Conservation (phyloP, 1,140 invertebrate genomes). For the Drosophila sucinea region DNA sequence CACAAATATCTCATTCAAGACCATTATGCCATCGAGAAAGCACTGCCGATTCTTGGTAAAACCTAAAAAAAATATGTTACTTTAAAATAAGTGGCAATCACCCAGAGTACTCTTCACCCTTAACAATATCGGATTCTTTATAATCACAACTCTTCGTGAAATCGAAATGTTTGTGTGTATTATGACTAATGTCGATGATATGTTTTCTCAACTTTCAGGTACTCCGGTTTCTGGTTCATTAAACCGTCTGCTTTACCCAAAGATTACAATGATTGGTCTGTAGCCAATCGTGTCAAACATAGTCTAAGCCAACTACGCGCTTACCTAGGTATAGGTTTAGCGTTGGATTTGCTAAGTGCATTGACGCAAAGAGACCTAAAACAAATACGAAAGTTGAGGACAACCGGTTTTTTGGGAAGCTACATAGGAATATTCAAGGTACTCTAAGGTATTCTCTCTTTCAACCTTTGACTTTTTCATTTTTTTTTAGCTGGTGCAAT, state of each 20-base stretch:
- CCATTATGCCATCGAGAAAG: too few relatives aligned
- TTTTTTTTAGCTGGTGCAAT: constrained; percentile 32
- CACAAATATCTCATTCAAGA: too few relatives aligned
- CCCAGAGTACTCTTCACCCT: too few relatives aligned
- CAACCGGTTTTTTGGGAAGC: constrained; percentile 44
- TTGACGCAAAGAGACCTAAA: constrained; percentile 5
- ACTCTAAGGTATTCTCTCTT: neutral
- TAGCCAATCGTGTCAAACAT: constrained; percentile 7
- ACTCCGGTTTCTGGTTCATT: constrained; percentile 63
- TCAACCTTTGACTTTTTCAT: neutral
- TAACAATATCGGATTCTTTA: too few relatives aligned
- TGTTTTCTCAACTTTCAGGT: too few relatives aligned
- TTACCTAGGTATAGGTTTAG: constrained; percentile 50
- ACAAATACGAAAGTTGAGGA: constrained; percentile 19
- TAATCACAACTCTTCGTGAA: too few relatives aligned
- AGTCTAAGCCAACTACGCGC: constrained; percentile 31
- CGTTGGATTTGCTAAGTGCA: constrained; percentile 38
- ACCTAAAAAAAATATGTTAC: too few relatives aligned
- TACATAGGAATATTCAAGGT: constrained; percentile 55
- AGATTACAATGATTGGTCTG: constrained; percentile 24
- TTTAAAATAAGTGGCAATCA: too few relatives aligned
- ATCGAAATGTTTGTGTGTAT: too few relatives aligned
- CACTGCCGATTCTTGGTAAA: too few relatives aligned
- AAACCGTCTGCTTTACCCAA: constrained; percentile 27
- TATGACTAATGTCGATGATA: too few relatives aligned